phyloP scores from a whole-genome alignment of 2,797 vertebrate genomes.

The Mus minutoides region DNA sequence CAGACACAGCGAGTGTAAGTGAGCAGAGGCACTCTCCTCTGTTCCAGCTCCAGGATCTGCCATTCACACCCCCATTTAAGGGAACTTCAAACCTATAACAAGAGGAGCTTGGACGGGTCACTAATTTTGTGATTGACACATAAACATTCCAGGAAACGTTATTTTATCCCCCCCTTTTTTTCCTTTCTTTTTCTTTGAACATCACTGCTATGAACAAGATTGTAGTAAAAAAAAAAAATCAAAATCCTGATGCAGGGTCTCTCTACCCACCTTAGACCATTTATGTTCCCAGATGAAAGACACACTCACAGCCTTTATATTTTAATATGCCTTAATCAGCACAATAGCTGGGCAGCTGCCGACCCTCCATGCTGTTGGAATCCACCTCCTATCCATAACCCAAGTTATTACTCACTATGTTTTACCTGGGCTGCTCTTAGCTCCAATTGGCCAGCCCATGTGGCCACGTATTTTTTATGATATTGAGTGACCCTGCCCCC shows the following conservation, averaged over 20 bases:
- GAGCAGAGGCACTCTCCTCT: background rate
- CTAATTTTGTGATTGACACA: background rate
- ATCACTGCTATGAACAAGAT: background rate
- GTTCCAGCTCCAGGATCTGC: background rate
- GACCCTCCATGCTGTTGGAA: background rate
- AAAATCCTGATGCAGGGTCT: background rate
- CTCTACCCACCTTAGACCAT: background rate
- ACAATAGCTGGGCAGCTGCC: background rate
- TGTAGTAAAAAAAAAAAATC: background rate
- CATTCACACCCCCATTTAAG: background rate
- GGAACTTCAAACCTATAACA: background rate
- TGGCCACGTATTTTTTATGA: too few relatives aligned
- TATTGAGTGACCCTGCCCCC: too few relatives aligned
- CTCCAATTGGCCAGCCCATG: background rate
- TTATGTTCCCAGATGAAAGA: background rate
- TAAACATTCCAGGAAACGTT: background rate
- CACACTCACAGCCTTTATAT: background rate
- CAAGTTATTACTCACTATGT: background rate
- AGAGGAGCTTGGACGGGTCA: background rate
- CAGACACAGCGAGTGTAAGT: accelerated
- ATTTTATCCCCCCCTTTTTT: background rate
- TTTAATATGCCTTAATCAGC: background rate
- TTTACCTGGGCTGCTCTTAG: background rate
- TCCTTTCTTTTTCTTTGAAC: background rate
- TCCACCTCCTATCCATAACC: background rate